These are phyloP conservation scores for Plumapathes pennacea DNA, from an alignment of 92 coral and sea anemone genomes.

Conservation along the genomic window DNA sequence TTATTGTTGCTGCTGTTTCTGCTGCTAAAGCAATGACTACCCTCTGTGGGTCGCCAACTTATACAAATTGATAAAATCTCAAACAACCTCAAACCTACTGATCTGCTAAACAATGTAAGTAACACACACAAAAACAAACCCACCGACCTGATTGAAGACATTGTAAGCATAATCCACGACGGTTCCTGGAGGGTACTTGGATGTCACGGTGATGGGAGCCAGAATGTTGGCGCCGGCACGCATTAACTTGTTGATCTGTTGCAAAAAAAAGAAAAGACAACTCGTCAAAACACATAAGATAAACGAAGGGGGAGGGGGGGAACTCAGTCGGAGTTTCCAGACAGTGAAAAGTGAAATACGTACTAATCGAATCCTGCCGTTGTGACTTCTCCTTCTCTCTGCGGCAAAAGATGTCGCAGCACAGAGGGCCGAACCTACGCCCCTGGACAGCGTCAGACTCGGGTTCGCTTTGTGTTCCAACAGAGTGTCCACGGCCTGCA, in stretches of 20 bases:
- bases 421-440: slow-evolving; percentile 96
- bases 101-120: too few relatives aligned
- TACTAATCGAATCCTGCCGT: slow-evolving; percentile 86
- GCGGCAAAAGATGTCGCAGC: slow-evolving; percentile 95
- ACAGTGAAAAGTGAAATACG: neutral
- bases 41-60: too few relatives aligned
- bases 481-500: slow-evolving; percentile 88
- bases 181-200: slow-evolving; percentile 90
- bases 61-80: too few relatives aligned
- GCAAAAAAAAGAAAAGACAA: neutral
- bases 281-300: neutral
- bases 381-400: slow-evolving; percentile 83
- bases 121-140: too few relatives aligned
- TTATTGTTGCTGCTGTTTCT: too few relatives aligned
- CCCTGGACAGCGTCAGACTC: slow-evolving; percentile 78
- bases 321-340: too few relatives aligned
- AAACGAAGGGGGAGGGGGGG: neutral
- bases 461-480: slow-evolving; percentile 87
- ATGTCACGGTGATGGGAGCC: slow-evolving; percentile 77
- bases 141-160: slow-evolving; percentile 98
- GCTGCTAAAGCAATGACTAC: too few relatives aligned
- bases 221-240: slow-evolving; percentile 93
- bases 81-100: too few relatives aligned
- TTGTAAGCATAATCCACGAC: slow-evolving; percentile 96
- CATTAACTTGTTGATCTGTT: slow-evolving; percentile 94